These are phyloP conservation scores for Lepidocyrtinus sp. DNA, from an alignment of 2,888 invertebrate genomes.

Conservation along the genomic window DNA sequence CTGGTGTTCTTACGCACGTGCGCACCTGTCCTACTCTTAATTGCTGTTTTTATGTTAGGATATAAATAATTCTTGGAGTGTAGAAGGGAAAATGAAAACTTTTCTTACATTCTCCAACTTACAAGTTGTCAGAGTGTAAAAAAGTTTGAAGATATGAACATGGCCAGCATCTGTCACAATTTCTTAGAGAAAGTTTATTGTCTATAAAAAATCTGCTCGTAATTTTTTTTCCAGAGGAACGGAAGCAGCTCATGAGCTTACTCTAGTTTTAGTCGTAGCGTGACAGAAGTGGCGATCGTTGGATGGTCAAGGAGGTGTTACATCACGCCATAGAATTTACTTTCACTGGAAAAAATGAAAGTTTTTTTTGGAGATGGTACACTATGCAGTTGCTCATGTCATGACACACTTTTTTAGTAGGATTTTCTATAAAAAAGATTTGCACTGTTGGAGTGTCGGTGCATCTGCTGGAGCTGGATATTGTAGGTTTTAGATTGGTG, in stretches of 20 bases:
- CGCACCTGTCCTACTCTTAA: conserved; percentile 52
- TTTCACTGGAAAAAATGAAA: not conserved
- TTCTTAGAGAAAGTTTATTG: conserved; percentile 35
- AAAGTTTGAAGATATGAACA: not conserved
- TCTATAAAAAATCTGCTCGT: conserved; percentile 33
- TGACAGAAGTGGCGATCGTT: not conserved
- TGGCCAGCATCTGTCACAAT: not conserved
- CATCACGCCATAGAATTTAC: not conserved
- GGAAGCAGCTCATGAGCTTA: not conserved
- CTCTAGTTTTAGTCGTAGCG: not conserved
- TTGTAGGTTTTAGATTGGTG: too few relatives aligned
- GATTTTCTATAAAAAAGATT: too few relatives aligned
- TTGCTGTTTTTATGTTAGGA: conserved; percentile 45
- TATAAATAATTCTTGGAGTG: conserved; percentile 19
- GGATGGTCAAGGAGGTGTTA: not conserved
- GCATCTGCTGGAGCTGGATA: too few relatives aligned
- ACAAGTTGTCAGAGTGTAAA: not conserved
- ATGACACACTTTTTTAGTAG: not conserved
- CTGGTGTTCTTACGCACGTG: conserved; percentile 28
- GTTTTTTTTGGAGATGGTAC: not conserved
- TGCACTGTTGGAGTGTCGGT: too few relatives aligned
- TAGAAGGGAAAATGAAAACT: conserved; percentile 27
- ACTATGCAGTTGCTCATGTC: not conserved
- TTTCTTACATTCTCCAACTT: conserved; percentile 31
- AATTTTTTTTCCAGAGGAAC: not conserved